Evolutionary conservation across 2,888 invertebrate species (phyloP), one percentile per base, ranked within the genome.

Genomic region (Nebria salina): DNA sequence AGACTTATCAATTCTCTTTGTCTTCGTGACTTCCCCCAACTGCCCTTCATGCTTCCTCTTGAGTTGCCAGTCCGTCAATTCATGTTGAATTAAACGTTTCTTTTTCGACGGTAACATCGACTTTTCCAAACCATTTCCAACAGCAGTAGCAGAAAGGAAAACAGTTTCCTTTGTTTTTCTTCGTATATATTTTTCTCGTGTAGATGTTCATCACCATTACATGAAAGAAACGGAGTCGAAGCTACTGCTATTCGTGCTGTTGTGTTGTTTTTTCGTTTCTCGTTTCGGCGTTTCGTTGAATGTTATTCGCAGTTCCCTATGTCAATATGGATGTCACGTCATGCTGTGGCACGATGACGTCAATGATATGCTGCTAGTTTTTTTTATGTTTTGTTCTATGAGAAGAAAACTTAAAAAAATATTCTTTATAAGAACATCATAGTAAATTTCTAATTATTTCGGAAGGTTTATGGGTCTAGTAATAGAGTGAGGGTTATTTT

Each of bases 31-130:
- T 20, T 11, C 13, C 54, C 54, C 54, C 54, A 11, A 13, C 54
- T 5, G 34, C 7, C 54, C 54, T 54, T 54, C 54, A 11, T 54
- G 54, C 54, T 54, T 54, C 54, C 54, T 11, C 54, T 54, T 7
- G 54, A 2, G 7, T 8, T 54, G 54, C 54, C 54, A 54, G 54
- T 54, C 54, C 54, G 54, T 54, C 54, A 54, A 54, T 54, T 54
- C 54, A 54, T 54, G 54, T 54, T 54, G 54, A 54, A 54, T 54
- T 54, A 54, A 54, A 54, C 54, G 54, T 54, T 54, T 54, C 54
- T 54, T 54, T 54, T 54, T 54, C 54, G 54, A 54, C 54, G 54
- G 54, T 54, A 54, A 54, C 54, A 11, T 54, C 54, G 54, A 54
- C 11, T 54, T 54, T 54, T 54, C 54, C 54, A 54, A 54, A 54